Conservation (phyloP, 2,888 invertebrate species). For the Hesperia comma region DNA sequence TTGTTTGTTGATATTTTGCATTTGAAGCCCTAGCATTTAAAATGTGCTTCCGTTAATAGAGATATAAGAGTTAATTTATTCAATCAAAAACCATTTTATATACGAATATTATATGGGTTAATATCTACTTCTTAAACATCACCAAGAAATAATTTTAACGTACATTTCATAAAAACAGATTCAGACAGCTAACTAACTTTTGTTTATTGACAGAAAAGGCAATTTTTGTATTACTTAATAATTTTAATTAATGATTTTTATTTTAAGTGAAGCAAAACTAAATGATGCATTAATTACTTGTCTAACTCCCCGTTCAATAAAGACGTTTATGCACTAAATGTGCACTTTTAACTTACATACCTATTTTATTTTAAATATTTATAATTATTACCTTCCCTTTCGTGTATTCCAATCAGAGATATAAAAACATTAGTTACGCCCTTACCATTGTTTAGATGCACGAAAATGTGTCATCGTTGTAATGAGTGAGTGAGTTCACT, state of each 20-base stretch:
- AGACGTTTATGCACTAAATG: constrained; percentile 1
- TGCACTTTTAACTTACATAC: not conserved
- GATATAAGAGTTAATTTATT: not conserved
- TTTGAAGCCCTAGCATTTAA: constrained; percentile 1
- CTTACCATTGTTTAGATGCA: too few relatives aligned
- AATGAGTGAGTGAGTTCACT: too few relatives aligned
- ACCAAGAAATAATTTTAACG: not conserved
- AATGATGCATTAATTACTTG: not conserved
- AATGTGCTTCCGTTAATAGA: not conserved
- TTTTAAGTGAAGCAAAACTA: not conserved
- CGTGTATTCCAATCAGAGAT: constrained; percentile 29
- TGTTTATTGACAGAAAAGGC: not conserved
- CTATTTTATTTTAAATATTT: constrained; percentile 5
- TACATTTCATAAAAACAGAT: not conserved
- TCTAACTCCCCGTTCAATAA: not conserved
- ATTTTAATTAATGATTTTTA: not conserved
- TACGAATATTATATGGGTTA: not conserved
- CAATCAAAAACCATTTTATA: not conserved
- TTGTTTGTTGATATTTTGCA: not conserved
- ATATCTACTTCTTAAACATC: not conserved
- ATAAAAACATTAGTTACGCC: too few relatives aligned
- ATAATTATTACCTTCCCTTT: not conserved
- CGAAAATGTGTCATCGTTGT: too few relatives aligned
- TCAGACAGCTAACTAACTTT: not conserved
- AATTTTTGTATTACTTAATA: too few relatives aligned